These are phyloP conservation scores for Fistularia commersonii DNA, from an alignment of 2,797 vertebrate species.

Conservation along the genomic window DNA sequence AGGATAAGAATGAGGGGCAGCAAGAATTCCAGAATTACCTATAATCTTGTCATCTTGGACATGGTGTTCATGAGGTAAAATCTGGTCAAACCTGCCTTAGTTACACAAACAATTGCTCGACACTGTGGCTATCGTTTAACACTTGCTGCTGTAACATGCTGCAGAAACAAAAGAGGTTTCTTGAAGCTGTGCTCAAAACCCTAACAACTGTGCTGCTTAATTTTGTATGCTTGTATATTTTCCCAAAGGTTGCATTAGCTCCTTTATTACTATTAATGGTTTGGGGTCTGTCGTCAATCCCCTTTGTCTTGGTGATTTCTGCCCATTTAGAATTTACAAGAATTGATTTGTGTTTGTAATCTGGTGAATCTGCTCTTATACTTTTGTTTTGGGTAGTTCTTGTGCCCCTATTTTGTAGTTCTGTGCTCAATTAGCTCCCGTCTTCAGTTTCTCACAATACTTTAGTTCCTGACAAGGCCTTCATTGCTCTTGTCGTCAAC, in stretches of 20 bases:
- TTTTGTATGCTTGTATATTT: not conserved
- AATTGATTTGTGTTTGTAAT: too few species aligned
- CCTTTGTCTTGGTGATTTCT: too few species aligned
- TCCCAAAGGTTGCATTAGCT: not conserved
- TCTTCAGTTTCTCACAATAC: constrained; percentile 31
- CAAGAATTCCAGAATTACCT: not conserved
- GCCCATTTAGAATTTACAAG: too few species aligned
- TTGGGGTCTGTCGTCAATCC: too few species aligned
- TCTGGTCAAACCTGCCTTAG: constrained; percentile 37
- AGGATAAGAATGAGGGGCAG: constrained; percentile 16
- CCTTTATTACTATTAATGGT: too few species aligned
- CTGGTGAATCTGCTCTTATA: not conserved
- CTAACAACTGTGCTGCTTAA: not conserved
- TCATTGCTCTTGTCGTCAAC: constrained; percentile 10
- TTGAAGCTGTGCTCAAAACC: too few species aligned
- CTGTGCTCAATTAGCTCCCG: constrained; percentile 31
- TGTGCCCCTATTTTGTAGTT: constrained; percentile 30
- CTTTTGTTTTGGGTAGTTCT: constrained; percentile 11
- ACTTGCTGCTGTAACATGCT: not conserved
- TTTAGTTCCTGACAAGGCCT: constrained; percentile 14
- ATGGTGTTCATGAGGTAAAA: constrained; percentile 21
- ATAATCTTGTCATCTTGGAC: constrained; percentile 39
- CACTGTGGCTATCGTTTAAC: constrained; percentile 5
- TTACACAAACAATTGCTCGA: constrained; percentile 14
- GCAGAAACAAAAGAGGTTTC: not conserved